These are phyloP conservation scores for Sebastes alutus DNA, from an alignment of 2,797 vertebrate genomes.

Conservation along the genomic window DNA sequence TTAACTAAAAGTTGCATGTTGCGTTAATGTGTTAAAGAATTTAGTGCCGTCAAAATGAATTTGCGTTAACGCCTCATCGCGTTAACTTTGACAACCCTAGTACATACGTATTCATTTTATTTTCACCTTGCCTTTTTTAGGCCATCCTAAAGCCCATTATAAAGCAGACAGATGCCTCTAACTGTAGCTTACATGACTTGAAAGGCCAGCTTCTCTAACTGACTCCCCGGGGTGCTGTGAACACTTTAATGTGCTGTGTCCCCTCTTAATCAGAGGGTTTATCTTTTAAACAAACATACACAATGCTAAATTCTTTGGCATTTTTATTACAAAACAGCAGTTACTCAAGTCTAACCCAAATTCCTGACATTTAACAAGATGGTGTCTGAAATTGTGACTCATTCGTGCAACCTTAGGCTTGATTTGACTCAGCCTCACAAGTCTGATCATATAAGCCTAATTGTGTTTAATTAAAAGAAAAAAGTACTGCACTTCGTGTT, in stretches of 20 bases:
- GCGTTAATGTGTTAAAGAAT: background rate
- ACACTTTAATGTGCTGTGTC: background rate
- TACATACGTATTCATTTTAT: background rate
- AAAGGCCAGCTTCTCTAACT: slow-evolving; percentile 3
- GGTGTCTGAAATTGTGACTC: slow-evolving; percentile 54
- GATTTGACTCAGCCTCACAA: slow-evolving; percentile 41
- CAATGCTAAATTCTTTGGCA: background rate
- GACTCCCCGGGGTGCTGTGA: background rate
- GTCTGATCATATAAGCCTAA: slow-evolving; percentile 47
- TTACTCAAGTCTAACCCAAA: slow-evolving; percentile 24
- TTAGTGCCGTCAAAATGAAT: background rate
- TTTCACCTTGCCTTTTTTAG: background rate
- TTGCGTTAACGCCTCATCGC: background rate
- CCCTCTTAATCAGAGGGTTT: background rate
- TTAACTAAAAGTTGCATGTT: background rate
- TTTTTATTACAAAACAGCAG: slow-evolving; percentile 11
- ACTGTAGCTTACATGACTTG: background rate
- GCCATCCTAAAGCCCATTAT: background rate
- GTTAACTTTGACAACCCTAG: background rate
- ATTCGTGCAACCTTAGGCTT: slow-evolving; percentile 29
- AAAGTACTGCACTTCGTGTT: background rate
- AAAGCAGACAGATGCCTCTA: background rate
- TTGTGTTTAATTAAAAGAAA: slow-evolving; percentile 21
- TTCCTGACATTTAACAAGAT: slow-evolving; percentile 57
- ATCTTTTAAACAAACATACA: slow-evolving; percentile 1